These are phyloP conservation scores for Cryptus viduatorius DNA, from an alignment of 2,888 invertebrate genomes.

Conservation along the genomic window DNA sequence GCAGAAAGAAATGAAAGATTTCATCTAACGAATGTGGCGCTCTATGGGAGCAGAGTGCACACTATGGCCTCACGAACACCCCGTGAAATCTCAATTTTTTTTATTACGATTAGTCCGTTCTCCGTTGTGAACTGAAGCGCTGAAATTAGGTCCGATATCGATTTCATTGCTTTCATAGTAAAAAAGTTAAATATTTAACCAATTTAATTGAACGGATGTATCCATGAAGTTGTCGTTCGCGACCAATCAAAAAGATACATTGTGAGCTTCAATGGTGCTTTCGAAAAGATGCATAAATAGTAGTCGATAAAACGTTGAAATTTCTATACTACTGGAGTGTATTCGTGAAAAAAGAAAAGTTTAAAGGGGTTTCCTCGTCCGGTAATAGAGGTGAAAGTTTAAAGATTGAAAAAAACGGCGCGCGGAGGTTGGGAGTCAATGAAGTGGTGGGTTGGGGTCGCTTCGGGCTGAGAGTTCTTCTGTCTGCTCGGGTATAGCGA, in stretches of 20 bases:
- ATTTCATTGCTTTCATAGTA: too few species aligned
- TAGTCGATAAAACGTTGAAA: neutral
- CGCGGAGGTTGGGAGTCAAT: conserved; percentile 43
- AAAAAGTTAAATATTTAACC: too few species aligned
- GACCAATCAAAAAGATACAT: neutral
- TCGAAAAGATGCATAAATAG: neutral
- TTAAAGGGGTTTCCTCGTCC: conserved; percentile 15
- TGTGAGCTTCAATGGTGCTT: neutral
- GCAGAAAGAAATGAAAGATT: too few species aligned
- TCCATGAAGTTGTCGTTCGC: too few species aligned
- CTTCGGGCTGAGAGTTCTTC: conserved; percentile 35
- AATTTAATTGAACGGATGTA: too few species aligned
- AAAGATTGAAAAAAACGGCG: conserved; percentile 43
- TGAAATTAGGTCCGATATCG: neutral
- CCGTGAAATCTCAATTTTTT: too few species aligned
- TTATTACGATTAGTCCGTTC: too few species aligned
- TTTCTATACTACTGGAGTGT: neutral
- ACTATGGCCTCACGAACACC: neutral
- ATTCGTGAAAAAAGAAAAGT: conserved; percentile 21
- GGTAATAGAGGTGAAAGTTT: conserved; percentile 48
- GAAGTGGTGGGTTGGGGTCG: conserved; percentile 29
- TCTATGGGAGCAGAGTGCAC: too few species aligned
- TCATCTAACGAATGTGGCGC: neutral
- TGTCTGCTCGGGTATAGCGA: conserved; percentile 40
- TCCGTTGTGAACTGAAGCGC: too few species aligned